Percentiles rank a stretch among this genome's conserved stretches.
phyloP scores from a whole-genome alignment of 2,888 invertebrate species.

The Campaea margaritaria region DNA sequence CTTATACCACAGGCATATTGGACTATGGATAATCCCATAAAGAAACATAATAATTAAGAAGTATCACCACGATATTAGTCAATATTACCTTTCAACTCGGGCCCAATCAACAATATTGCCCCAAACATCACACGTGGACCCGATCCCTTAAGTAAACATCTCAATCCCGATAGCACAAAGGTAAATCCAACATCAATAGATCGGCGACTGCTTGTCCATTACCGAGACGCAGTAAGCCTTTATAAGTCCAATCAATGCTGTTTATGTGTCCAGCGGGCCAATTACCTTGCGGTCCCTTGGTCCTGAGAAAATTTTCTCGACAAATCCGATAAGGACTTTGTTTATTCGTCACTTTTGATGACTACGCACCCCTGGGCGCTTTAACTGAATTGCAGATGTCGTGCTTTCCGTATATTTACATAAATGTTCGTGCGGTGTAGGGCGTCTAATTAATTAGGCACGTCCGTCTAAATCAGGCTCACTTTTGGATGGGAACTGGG shows the following conservation, averaged over 20 bases:
- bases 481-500: slow-evolving; percentile 32
- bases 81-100: slow-evolving; percentile 16
- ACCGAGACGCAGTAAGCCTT: slow-evolving; percentile 23
- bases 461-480: slow-evolving; percentile 57
- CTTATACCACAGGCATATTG: too few species aligned
- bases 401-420: slow-evolving; percentile 57
- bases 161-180: slow-evolving; percentile 22
- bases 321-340: slow-evolving; percentile 49
- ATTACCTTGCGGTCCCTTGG: slow-evolving; percentile 29
- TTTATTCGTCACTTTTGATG: slow-evolving; percentile 45
- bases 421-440: slow-evolving; percentile 49
- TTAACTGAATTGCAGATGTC: slow-evolving; percentile 55
- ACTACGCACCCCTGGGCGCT: slow-evolving; percentile 32
- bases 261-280: slow-evolving; percentile 29
- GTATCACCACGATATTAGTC: slow-evolving; percentile 8
- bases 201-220: slow-evolving; percentile 20
- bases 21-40: too few species aligned
- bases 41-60: too few species aligned
- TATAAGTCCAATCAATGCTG: slow-evolving; percentile 34
- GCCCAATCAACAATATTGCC: slow-evolving; percentile 18
- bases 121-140: slow-evolving; percentile 13
- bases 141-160: slow-evolving; percentile 21
- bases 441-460: slow-evolving; percentile 61
- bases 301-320: slow-evolving; percentile 33
- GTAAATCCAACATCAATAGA: slow-evolving; percentile 29